Base-by-base conservation (phyloP, 2,888 invertebrate species). In the Apomyelois bistriatella region DNA sequence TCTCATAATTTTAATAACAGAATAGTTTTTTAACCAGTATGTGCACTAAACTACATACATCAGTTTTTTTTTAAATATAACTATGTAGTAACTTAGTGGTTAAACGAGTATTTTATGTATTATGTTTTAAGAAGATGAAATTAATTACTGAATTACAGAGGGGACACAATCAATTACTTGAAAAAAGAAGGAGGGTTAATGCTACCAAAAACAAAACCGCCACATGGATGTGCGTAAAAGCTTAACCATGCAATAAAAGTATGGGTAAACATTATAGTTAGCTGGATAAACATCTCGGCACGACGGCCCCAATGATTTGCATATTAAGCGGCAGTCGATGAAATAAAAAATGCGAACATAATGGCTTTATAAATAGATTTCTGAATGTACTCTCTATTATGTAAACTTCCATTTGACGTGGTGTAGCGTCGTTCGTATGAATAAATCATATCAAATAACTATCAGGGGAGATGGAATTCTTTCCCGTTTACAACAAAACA, bases 401-500 rank as follows among this genome's bases (percentile, higher is more conserved):
- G 83, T 83, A 86, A 85, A 85, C 91, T 92, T 86, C 90, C 88
- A 80, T 81, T 78, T 77, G 76, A 79, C 82, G 74, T 72, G 68
- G 68, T 68, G 61, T 62, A 59, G 76, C 71, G 73, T 69, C 66
- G 79, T 73, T 78, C 76, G 91, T 89, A 93, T 93, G 93, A 93
- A 93, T 93, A 93, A 93, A 93, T 93, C 92, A 93, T 92, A 93
- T 93, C 92, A 93, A 92, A 93, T 93, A 93, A 92, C 93, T 93
- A 93, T 93, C 93, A 92, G 85, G 91, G 91, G 91, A 89, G 79
- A 75, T 76, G 68, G 68, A 74, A 80, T 79, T 81, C 82, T 81
- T 22, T 80, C 73, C 75, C 69, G 72, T 72, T 72, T 72, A 77
- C 76, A 75, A 79, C 78, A 79, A 76, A 80, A 81, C 79, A 80